phyloP scores from a whole-genome alignment of 2,888 invertebrate species.

The Branchipolynoe longqiensis region DNA sequence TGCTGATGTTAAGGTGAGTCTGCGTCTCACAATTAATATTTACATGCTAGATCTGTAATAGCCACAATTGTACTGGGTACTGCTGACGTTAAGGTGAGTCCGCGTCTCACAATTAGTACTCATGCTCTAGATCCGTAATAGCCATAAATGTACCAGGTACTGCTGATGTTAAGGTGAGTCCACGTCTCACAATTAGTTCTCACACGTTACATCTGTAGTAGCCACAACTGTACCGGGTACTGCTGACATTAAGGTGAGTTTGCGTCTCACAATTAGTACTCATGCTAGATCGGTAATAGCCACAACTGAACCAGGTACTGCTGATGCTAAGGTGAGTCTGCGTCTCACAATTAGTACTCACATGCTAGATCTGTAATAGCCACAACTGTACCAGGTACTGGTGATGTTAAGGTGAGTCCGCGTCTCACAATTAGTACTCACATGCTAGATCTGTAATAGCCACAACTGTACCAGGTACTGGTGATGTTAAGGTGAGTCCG shows the following conservation, averaged over 20 bases:
- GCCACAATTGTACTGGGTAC: constrained; percentile 50
- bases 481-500: neutral
- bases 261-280: neutral
- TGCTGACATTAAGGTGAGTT: constrained; percentile 76
- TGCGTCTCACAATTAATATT: neutral
- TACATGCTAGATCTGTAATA: neutral
- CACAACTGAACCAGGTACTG: neutral
- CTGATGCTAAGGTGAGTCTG: neutral
- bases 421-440: neutral
- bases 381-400: constrained; percentile 64
- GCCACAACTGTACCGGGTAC: constrained; percentile 51
- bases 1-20: neutral
- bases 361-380: neutral
- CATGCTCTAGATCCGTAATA: neutral
- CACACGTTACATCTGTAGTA: neutral
- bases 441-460: neutral
- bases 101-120: neutral
- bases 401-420: constrained; percentile 74
- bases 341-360: neutral
- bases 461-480: neutral
- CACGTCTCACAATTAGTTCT: neutral
- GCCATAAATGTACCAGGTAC: neutral
- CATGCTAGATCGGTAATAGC: neutral
- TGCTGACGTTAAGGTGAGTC: constrained; percentile 76
- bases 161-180: neutral